Base-by-base conservation (phyloP, 2,797 vertebrate species). In the Melanogrammus aeglefinus region DNA sequence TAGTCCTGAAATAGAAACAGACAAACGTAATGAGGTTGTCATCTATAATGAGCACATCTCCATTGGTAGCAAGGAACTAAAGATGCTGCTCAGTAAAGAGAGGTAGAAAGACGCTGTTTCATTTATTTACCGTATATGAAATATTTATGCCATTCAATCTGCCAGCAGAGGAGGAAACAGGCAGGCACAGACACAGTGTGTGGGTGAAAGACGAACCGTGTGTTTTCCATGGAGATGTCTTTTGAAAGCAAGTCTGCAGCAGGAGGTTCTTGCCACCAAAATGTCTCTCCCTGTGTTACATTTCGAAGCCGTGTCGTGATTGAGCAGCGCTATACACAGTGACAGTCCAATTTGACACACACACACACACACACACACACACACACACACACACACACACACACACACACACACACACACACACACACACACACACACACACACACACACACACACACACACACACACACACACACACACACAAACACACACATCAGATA, bases 101-200 rank as follows among this genome's bases (percentile, higher is more conserved):
- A 35, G 31, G n/a, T 16, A 44, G 35, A 31, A 14, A 87, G 88
- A 91, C 83, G 88, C 86, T 88, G 87, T 90, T 93, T 93, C 82
- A 93, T 92, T 92, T 94, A 94, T 94, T 94, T 92, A 94, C 92
- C 91, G 88, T 90, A 87, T 85, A 77, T 93, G 73, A 93, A 93
- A 92, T 91, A 93, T 93, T 90, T 87, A 93, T 88, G 82, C 80
- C 83, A 91, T 90, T 92, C 86, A 92, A 91, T 91, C 80, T 87
- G 85, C 90, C 83, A 84, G 88, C 83, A 88, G 89, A 87, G 77
- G 80, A 92, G 82, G 86, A 82, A 69, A 69, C 63, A 27, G 63
- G 82, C 80, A 78, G 77, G 83, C 85, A 84, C 88, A 88, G 70
- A 72, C 70, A 85, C 85, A 87, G 7, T 92, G 86, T 84, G 86